Base-by-base conservation (phyloP, 2,113 vertebrate genomes). In the Mesembrinibis cayennensis region DNA sequence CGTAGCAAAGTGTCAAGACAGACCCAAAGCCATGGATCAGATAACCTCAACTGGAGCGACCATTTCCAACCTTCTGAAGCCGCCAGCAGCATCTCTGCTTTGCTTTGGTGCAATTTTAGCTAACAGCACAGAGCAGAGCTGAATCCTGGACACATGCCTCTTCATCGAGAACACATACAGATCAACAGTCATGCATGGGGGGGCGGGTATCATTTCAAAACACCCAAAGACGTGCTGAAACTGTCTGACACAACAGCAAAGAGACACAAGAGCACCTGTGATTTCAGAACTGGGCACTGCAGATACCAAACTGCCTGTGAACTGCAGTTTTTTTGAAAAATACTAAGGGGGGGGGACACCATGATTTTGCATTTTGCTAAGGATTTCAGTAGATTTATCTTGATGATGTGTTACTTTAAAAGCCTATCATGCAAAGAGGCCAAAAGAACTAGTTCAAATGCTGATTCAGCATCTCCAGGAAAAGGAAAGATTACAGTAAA, bases 151-250 rank as follows among this genome's bases (percentile, higher is more conserved):
- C 9, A 20, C 32, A 13, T 1, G 1, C 8, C n/a, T 82, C 59
- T 66, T 45, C 27, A 65, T 4, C 0, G 0, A 66, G 65, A 74
- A 66, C 59, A 50, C 0, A 0, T 10, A 26, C 15, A 70, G 38
- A 89, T 25, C n/a, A 38, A 69, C 20, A 53, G 16, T 36, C 49
- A 66, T 0, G 6, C 66, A 55, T 22, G 17, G 5, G 6, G 13
- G 1, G 2, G 2, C 2, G 27, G 7, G 9, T 13, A 40, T 38
- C 3, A 66, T 55, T 89, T 65, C 40, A 47, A 82, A 47, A 3
- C 21, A 81, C 17, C 7, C 34, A n/a, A 92, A 78, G 61, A 40
- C 5, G 2, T 16, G n/a, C 11, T 73, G 63, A 27, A 94, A 90
- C 29, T 53, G 11, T 52, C 61, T 78, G 47, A 71, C 36, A 32